phyloP scores from a whole-genome alignment of 1,140 invertebrate genomes.

The Ceratoteleas bidentatus region DNA sequence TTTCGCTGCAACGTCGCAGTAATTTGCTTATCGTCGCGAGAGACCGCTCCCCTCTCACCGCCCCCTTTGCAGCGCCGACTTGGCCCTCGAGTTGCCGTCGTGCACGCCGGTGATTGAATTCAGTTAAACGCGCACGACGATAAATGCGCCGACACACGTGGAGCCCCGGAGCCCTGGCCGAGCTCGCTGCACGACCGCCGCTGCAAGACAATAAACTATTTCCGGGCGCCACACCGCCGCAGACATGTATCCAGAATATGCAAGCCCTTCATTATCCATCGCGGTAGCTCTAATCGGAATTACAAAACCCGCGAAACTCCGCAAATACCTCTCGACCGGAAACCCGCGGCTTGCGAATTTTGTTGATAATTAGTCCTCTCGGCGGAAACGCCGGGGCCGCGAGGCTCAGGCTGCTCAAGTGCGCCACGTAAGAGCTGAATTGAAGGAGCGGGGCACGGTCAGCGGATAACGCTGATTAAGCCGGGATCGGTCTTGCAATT shows the following conservation, averaged over 20 bases:
- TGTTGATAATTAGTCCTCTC: slow-evolving; percentile 49
- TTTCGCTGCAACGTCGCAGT: slow-evolving; percentile 33
- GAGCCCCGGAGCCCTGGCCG: slow-evolving; percentile 7
- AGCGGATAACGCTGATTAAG: too few relatives aligned
- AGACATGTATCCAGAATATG: slow-evolving; percentile 70
- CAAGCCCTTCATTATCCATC: slow-evolving; percentile 72
- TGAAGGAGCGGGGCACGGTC: too few relatives aligned
- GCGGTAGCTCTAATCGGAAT: slow-evolving; percentile 67
- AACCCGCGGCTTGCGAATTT: slow-evolving; percentile 46
- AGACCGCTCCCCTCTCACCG: background rate
- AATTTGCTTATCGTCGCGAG: slow-evolving; percentile 37
- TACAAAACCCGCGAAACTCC: slow-evolving; percentile 62
- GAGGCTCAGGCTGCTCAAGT: too few relatives aligned
- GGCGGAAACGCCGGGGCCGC: background rate
- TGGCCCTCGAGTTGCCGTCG: background rate
- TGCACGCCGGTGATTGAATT: slow-evolving; percentile 23
- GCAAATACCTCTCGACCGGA: slow-evolving; percentile 52
- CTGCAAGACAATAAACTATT: slow-evolving; percentile 72
- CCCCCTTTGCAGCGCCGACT: background rate
- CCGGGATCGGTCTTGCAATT: background rate
- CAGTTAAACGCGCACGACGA: slow-evolving; percentile 26
- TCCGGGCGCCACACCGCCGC: slow-evolving; percentile 58
- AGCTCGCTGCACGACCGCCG: slow-evolving; percentile 41
- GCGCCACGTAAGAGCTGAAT: too few relatives aligned
- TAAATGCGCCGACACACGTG: slow-evolving; percentile 26